A percentile compares a stretch with the other conserved stretches of the same genome.
phyloP scores from a whole-genome alignment of 2,797 vertebrate genomes.

The Myotis vivesi region DNA sequence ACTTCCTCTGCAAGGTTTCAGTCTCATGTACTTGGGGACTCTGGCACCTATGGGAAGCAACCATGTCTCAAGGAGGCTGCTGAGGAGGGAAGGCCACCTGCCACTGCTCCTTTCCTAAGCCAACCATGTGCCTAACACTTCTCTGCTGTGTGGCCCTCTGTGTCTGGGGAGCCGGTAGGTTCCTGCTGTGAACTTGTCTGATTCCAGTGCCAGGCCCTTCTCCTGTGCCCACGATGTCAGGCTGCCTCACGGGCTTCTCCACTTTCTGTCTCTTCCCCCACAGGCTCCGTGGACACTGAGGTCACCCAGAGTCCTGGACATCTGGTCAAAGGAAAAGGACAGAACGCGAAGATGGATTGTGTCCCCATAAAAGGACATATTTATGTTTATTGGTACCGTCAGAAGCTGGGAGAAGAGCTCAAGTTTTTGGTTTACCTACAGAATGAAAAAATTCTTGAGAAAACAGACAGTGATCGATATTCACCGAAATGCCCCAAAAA shows the following conservation, averaged over 20 bases:
- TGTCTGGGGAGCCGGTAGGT: conserved; percentile 33
- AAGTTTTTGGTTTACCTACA: conserved; percentile 39
- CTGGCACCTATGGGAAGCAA: neutral
- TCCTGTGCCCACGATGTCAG: neutral
- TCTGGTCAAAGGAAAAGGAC: conserved; percentile 59
- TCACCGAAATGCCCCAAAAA: rapidly evolving
- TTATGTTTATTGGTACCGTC: conserved; percentile 69
- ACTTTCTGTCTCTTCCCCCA: conserved; percentile 14
- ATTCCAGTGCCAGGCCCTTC: neutral
- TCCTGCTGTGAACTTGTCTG: neutral
- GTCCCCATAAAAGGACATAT: neutral
- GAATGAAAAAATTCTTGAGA: rapidly evolving
- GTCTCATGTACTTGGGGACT: rapidly evolving
- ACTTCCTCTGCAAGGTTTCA: neutral
- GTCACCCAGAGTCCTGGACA: conserved; percentile 62
- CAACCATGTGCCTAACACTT: neutral
- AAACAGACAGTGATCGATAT: neutral
- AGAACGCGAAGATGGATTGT: conserved; percentile 9
- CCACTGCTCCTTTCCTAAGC: too few relatives aligned
- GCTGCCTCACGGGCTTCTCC: rapidly evolving
- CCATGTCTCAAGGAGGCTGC: neutral
- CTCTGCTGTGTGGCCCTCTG: neutral
- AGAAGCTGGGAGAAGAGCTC: conserved; percentile 57
- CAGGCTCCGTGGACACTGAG: conserved; percentile 20
- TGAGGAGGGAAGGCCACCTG: too few relatives aligned